These are phyloP conservation scores for Acrossocheilus fasciatus DNA, from an alignment of 2,797 vertebrate genomes.

Conservation along the genomic window DNA sequence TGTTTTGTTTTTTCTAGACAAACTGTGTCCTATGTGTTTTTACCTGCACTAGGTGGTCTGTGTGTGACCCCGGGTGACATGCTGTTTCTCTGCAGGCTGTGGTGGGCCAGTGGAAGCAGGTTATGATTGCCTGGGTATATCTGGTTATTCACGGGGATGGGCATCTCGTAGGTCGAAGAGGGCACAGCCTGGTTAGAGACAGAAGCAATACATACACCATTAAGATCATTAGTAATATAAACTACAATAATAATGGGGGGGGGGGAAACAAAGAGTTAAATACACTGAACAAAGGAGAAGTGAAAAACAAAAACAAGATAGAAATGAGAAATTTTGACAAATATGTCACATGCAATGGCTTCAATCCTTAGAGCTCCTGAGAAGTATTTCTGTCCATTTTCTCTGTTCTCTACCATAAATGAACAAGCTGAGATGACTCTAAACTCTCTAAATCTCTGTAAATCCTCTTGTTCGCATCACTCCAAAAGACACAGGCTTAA, in stretches of 20 bases:
- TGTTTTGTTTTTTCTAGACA: neutral
- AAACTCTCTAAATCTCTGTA: conserved; percentile 24
- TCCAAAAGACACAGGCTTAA: conserved; percentile 76
- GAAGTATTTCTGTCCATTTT: neutral
- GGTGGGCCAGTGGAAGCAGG: conserved; percentile 95
- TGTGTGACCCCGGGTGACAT: conserved; percentile 99
- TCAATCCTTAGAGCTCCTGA: neutral
- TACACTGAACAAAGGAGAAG: neutral
- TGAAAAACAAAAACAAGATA: too few relatives aligned
- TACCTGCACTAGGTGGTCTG: conserved; percentile 98
- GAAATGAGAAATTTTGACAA: neutral
- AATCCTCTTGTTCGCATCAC: conserved; percentile 76
- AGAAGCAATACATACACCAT: neutral
- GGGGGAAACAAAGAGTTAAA: neutral
- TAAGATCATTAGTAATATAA: conserved; percentile 10
- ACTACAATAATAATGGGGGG: neutral
- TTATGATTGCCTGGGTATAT: conserved; percentile 98
- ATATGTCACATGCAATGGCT: neutral
- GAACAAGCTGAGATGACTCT: neutral
- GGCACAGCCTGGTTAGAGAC: conserved; percentile 86
- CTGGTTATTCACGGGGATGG: conserved; percentile 97
- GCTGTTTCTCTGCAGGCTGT: conserved; percentile 97
- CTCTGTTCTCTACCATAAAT: conserved; percentile 2
- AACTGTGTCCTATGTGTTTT: conserved; percentile 57
- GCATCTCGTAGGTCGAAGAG: conserved; percentile 98